Conservation (phyloP, 2,113 vertebrate species). For the Anser brachyrhynchus region DNA sequence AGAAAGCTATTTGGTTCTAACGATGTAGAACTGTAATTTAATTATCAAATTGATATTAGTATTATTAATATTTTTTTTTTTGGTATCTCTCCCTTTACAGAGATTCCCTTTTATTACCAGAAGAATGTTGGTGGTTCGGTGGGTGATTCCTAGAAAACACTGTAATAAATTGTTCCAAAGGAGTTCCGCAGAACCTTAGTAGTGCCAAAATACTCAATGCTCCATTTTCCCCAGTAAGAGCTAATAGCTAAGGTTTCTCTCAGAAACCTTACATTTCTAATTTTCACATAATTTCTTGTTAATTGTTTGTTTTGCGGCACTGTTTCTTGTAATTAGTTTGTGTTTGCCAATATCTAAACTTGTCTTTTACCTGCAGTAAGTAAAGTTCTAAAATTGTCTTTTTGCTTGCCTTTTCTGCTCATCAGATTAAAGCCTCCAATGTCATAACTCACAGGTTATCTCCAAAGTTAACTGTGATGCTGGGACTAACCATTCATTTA, state of each 20-base stretch:
- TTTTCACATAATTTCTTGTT: background rate
- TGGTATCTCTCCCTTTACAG: background rate
- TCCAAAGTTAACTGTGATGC: background rate
- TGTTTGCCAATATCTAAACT: background rate
- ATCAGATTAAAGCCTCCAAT: background rate
- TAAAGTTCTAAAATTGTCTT: background rate
- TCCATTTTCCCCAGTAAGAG: background rate
- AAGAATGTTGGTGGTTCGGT: background rate
- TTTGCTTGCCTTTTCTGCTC: too few relatives aligned
- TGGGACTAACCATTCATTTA: background rate
- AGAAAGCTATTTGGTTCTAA: background rate
- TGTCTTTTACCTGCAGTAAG: too few relatives aligned
- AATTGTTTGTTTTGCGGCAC: background rate
- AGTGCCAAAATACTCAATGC: background rate
- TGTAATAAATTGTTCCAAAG: background rate
- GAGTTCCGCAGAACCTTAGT: background rate
- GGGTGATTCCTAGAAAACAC: background rate
- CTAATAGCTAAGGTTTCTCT: background rate
- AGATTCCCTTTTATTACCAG: background rate
- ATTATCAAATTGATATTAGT: background rate
- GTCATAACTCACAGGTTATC: background rate
- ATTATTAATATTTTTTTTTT: background rate
- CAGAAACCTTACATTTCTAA: background rate
- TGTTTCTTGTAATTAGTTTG: background rate
- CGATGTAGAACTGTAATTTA: background rate